phyloP scores from a whole-genome alignment of 1,140 invertebrate genomes.

The Bactericera cockerelli region DNA sequence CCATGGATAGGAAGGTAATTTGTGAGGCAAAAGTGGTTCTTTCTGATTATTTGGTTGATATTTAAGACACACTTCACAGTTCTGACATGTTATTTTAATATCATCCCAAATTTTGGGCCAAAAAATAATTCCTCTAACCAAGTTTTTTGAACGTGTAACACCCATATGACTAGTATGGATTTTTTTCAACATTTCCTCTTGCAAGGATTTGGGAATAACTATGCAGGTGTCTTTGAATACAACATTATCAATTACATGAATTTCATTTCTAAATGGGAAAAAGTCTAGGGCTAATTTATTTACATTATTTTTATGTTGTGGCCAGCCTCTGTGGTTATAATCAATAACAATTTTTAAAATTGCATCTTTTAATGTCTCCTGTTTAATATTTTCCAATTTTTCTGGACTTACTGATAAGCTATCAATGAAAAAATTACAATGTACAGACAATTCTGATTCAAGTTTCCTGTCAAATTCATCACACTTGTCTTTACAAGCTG shows the following conservation, averaged over 20 bases:
- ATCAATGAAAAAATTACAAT: background rate
- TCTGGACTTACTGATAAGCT: slow-evolving; percentile 12
- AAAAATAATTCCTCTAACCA: slow-evolving; percentile 29
- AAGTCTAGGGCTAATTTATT: slow-evolving; percentile 21
- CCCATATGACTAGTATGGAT: slow-evolving; percentile 33
- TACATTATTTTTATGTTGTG: slow-evolving; percentile 24
- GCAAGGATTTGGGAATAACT: slow-evolving; percentile 27
- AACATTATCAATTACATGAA: slow-evolving; percentile 25
- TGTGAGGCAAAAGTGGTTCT: slow-evolving; percentile 24
- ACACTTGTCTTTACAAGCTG: slow-evolving; percentile 17
- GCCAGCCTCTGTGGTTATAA: slow-evolving; percentile 16
- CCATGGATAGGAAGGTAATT: slow-evolving; percentile 15
- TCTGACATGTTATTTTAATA: slow-evolving; percentile 29
- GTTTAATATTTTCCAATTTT: slow-evolving; percentile 22
- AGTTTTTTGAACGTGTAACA: slow-evolving; percentile 27
- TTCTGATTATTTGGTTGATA: slow-evolving; percentile 23
- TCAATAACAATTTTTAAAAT: slow-evolving; percentile 16
- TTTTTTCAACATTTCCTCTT: slow-evolving; percentile 26
- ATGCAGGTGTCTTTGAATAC: slow-evolving; percentile 26
- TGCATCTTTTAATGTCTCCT: slow-evolving; percentile 22
- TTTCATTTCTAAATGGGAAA: slow-evolving; percentile 25
- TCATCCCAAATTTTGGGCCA: slow-evolving; percentile 32
- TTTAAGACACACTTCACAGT: slow-evolving; percentile 28
- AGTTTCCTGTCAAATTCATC: slow-evolving; percentile 13
- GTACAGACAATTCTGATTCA: slow-evolving; percentile 10